A percentile compares a stretch with the other conserved stretches of the same genome.
Conservation (phyloP, 2,888 invertebrate species). For the Eupeodes latifasciatus region DNA sequence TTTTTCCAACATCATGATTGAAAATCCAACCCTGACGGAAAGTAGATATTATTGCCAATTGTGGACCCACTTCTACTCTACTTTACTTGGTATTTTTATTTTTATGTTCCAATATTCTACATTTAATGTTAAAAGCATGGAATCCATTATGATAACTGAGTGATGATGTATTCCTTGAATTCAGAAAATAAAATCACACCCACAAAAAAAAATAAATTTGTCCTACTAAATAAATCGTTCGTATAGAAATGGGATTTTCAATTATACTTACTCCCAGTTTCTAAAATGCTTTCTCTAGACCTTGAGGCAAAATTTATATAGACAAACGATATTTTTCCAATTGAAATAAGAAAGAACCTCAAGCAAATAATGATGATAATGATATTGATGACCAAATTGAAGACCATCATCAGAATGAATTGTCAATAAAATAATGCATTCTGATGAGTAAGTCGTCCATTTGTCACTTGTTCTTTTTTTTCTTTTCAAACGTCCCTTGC, state of each 20-base stretch:
- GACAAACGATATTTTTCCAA: slow-evolving; percentile 32
- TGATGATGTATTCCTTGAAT: neutral
- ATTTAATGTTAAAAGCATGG: slow-evolving; percentile 43
- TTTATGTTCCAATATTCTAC: slow-evolving; percentile 10
- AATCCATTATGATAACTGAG: slow-evolving; percentile 68
- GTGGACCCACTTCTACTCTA: slow-evolving; percentile 1
- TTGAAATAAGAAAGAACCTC: neutral
- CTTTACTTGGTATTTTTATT: neutral
- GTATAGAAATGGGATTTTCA: slow-evolving; percentile 62
- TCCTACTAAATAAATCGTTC: slow-evolving; percentile 61
- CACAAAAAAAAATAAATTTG: slow-evolving; percentile 49
- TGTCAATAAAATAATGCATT: slow-evolving; percentile 23
- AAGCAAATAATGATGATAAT: neutral
- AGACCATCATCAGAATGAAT: slow-evolving; percentile 1
- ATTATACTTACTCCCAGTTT: slow-evolving; percentile 19
- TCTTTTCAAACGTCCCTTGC: too few relatives aligned
- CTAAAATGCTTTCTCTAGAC: too few relatives aligned
- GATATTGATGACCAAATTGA: slow-evolving; percentile 9
- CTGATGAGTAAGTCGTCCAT: neutral
- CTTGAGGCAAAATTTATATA: slow-evolving; percentile 23
- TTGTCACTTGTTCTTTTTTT: neutral
- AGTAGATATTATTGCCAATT: slow-evolving; percentile 24
- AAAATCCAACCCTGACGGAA: neutral
- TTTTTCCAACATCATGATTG: too few relatives aligned
- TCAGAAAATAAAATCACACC: neutral